Evolutionary conservation across 30 jellyfish, hydroid and myxozoan genomes (phyloP), one percentile per base, ranked within the genome.

Genomic region (Aurelia sp.): DNA sequence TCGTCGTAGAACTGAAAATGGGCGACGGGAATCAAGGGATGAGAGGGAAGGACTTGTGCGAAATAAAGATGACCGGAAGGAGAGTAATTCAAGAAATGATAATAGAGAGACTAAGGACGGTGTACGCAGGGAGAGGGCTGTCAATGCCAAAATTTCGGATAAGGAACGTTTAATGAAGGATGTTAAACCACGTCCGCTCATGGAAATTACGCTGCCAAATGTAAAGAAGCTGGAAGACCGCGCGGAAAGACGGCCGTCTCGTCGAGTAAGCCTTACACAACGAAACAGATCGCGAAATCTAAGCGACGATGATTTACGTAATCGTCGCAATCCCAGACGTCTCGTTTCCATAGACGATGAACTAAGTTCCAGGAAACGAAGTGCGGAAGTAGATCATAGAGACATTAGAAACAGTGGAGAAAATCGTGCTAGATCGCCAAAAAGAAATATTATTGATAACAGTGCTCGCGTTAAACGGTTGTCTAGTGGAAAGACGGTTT

Each of bases 121-220:
- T 18, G 10, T 4, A 4, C 13, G 10, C 16, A 59, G 33, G 16
- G 69, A 59, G 33, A 59, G 16, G 33, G 27, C 24, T 59, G 12
- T n/a, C 1, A 13, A 7, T 21, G 31, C 24, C 24, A 59, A 13
- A 21, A 4, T 21, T 1, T 18, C 33, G 24, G 69, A 12, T 3
- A 59, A 59, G 16, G 55, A 44, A 44, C 55, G 15, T 44, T 8
- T 44, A 5, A 44, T 16, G 55, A n/a, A n/a, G 11, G 69, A 59
- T 13, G 33, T n/a, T 11, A 21, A 82, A 58, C 92, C 92, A 19
- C 72, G 73, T 41, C 94, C 94, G 4, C 38, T 85, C 21, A 85
- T 85, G 94, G 94, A 85, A 73, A 85, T 85, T 7, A 74, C 88
- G 18, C 52, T 85, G 17, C 24, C 83, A 4, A 51, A 27, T 19